These are phyloP conservation scores for Phrynocephalus vlangalii DNA, from an alignment of 2,797 vertebrate species.

Conservation along the genomic window DNA sequence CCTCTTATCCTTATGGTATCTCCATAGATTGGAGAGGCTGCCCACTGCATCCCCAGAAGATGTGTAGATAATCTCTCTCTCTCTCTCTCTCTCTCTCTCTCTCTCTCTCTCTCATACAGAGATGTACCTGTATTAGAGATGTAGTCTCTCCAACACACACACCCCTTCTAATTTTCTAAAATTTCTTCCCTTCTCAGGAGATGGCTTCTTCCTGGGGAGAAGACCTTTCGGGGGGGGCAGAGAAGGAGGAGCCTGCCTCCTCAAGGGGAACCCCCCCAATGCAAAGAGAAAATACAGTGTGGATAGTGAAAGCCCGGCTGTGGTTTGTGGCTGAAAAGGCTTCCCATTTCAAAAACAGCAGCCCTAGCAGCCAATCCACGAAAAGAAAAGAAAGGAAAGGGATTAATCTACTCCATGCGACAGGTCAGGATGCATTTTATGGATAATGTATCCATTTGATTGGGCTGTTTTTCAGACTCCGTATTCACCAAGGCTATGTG, in stretches of 20 bases:
- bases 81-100: too few species aligned
- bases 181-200: too few species aligned
- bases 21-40: too few species aligned
- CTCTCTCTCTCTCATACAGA: neutral
- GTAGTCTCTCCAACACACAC: too few species aligned
- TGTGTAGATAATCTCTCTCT: neutral
- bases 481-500: conserved; percentile 32
- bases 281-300: neutral
- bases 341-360: neutral
- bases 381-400: neutral
- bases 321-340: neutral
- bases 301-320: neutral
- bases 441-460: conserved; percentile 31
- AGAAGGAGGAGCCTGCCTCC: too few species aligned
- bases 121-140: too few species aligned
- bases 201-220: too few species aligned
- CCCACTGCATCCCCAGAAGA: too few species aligned
- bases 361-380: neutral
- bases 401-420: conserved; percentile 4
- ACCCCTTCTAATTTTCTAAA: too few species aligned
- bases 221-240: too few species aligned
- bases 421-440: conserved; percentile 13
- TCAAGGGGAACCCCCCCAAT: conserved; percentile 17
- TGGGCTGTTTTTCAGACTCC: conserved; percentile 38
- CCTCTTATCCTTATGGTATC: too few species aligned